Evolutionary conservation across 2,888 invertebrate genomes (phyloP).

Genomic region (Ceramica pisi): DNA sequence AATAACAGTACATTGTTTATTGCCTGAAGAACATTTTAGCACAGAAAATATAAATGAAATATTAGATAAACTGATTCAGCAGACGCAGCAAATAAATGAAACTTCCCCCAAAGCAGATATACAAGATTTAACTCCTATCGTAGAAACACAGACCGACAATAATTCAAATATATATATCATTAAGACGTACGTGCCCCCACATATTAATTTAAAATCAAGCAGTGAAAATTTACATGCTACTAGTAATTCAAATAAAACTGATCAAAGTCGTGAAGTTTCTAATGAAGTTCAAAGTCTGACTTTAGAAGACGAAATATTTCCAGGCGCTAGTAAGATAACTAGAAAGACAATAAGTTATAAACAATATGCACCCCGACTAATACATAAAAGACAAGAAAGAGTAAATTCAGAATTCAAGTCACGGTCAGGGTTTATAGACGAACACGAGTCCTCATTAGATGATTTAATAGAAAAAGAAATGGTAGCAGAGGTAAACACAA

Average conservation of each 20-base stretch:
- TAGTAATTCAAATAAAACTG: constrained; percentile 27
- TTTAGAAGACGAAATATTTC: constrained; percentile 34
- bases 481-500: background rate
- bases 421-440: constrained; percentile 23
- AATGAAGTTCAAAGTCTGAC: constrained; percentile 13
- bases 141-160: constrained; percentile 52
- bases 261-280: constrained; percentile 25
- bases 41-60: constrained; percentile 65
- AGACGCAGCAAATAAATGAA: constrained; percentile 49
- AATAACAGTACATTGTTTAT: constrained; percentile 14
- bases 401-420: constrained; percentile 22
- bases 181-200: constrained; percentile 52
- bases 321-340: constrained; percentile 18
- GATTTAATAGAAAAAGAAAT: constrained; percentile 38
- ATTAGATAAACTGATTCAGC: constrained; percentile 66
- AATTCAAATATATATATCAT: constrained; percentile 70
- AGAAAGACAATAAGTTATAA: constrained; percentile 25
- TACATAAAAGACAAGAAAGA: constrained; percentile 25
- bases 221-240: constrained; percentile 15
- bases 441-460: constrained; percentile 29
- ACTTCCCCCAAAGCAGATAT: constrained; percentile 29
- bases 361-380: constrained; percentile 4
- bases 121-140: constrained; percentile 20
- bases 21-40: constrained; percentile 38
- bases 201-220: constrained; percentile 41